Base-by-base conservation (phyloP, 1,140 invertebrate genomes). In the Zaprionus taronus region DNA sequence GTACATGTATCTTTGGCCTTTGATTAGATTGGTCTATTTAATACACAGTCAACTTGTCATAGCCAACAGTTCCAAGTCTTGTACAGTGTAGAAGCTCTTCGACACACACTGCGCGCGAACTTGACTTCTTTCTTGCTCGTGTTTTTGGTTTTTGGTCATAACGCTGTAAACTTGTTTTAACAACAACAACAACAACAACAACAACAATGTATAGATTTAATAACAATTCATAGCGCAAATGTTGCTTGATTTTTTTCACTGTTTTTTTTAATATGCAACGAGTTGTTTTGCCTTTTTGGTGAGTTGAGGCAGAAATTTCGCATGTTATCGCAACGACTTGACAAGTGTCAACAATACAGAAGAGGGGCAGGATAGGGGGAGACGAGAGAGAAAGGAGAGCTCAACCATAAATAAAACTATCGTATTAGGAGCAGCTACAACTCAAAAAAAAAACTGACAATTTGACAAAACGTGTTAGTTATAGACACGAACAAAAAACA, bases 251-350 rank as follows among this genome's bases (percentile, higher is more conserved):
- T 79, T 77, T 79, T 72, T 53, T 79, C 77, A 9, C 75, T 71
- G 51, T 81, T 81, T 72, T n/a, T 65, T 89, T 89, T 85, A 90
- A 90, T 90, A 90, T 90, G 85, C 85, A 90, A 70, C 76, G 79
- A 89, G 79, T 82, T 72, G 85, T 85, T 78, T 90, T 85, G 76
- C 85, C 85, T 80, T 90, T 77, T 90, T 71, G 60, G 65, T 72
- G 24, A 11, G 9, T 31, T 67, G 63, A 26, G 58, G 20, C 78
- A 84, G 79, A 89, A 72, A 89, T 84, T 84, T 89, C 85, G 85
- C 85, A 89, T 85, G 85, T 89, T 89, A 90, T 89, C 85, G 85
- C 81, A 70, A 65, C 81, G 65, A 65, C 57, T 69, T 87, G 83
- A 83, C 83, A 87, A 87, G 84, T 89, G 81, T 79, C 84, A 87